Evolutionary conservation across 2,113 vertebrate genomes (phyloP).

Genomic region (Orycteropus afer): DNA sequence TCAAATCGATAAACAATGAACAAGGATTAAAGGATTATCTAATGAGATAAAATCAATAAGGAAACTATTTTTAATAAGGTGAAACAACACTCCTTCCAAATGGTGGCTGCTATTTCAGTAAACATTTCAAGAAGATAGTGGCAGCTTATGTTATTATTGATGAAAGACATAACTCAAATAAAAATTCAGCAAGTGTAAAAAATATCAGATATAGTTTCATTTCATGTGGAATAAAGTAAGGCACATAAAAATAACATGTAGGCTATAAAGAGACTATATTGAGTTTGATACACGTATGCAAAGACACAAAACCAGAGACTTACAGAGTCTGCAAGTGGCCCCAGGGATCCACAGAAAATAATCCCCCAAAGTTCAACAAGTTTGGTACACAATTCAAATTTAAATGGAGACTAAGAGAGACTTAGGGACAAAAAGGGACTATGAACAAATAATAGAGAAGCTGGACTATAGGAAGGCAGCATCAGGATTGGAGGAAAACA

Average conservation of each 20-base stretch:
- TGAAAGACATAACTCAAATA: slow-evolving; percentile 64
- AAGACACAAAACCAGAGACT: background rate
- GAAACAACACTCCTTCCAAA: slow-evolving; percentile 60
- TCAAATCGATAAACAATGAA: slow-evolving; percentile 57
- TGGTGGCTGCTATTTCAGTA: slow-evolving; percentile 29
- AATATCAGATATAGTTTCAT: slow-evolving; percentile 69
- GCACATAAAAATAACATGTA: slow-evolving; percentile 77
- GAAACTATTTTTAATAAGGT: slow-evolving; percentile 78
- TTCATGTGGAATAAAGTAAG: slow-evolving; percentile 64
- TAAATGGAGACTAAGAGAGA: background rate
- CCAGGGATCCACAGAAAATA: background rate
- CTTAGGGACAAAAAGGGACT: background rate
- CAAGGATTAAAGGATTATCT: slow-evolving; percentile 83
- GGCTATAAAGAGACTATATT: slow-evolving; percentile 65
- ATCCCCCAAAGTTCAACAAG: background rate
- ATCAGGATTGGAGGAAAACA: background rate
- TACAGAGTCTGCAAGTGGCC: background rate
- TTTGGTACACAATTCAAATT: background rate
- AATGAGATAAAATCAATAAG: slow-evolving; percentile 74
- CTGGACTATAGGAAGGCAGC: background rate
- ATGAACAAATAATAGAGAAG: background rate
- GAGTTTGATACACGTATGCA: background rate
- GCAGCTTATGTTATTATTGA: slow-evolving; percentile 59
- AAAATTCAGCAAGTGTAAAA: slow-evolving; percentile 69
- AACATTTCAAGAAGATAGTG: slow-evolving; percentile 60